Base-by-base conservation (phyloP, 2,888 invertebrate genomes). In the Busseola fusca region DNA sequence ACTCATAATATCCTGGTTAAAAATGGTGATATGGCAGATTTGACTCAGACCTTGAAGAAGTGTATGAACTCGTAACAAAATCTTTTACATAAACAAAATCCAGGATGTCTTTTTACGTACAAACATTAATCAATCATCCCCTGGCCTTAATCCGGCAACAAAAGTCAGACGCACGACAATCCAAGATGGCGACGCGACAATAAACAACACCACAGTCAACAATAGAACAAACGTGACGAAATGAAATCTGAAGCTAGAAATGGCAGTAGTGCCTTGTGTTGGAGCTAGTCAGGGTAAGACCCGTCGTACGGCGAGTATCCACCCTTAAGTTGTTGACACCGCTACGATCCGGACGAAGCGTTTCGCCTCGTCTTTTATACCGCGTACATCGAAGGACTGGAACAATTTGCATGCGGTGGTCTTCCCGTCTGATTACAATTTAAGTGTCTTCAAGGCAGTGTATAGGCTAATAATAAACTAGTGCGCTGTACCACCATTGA, bases 71-170 rank as follows among this genome's bases (percentile, higher is more conserved):
- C n/a, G 18, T n/a, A 27, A 21, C 16, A 14, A 42, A 27, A 54
- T 45, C 5, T 18, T 45, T 62, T 0, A 25, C n/a, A 45, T 14
- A 72, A 58, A 72, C 30, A 50, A 34, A 27, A 16, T 10, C 52
- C 34, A 66, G 12, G 12, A 34, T 14, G 27, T 52, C 27, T 59
- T 12, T 59, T 30, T 45, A 34, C 10, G 37, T 37, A 59, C 45
- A 72, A 65, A 72, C n/a, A 45, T 52, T 73, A 67, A 73, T 74
- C 74, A 73, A 67, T 74, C 73, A 73, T 67, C 7, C 45, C 6
- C 12, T 67, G 59, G 30, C 54, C 54, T 60, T 74, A 74, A 74
- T 74, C 73, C 40, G 30, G 40, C 40, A 54, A 73, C 73, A 74
- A 74, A 74, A 74, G 68, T 57, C 74, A 62, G 73, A 60, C 67